phyloP scores from a whole-genome alignment of 2,113 vertebrate species.

The Craseonycteris thonglongyai region DNA sequence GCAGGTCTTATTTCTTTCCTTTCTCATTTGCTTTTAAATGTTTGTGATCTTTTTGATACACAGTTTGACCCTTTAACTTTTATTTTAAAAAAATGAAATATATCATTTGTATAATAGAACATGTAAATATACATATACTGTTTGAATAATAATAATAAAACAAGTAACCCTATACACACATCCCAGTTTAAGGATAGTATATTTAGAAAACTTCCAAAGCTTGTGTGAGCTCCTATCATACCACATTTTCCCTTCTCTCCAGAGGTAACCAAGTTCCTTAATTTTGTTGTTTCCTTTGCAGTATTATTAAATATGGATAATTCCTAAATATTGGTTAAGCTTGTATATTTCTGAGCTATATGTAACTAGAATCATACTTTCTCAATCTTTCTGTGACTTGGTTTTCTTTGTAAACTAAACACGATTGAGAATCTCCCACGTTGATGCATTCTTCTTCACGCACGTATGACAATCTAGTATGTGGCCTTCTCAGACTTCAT shows the following conservation, averaged over 20 bases:
- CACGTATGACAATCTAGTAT: background rate
- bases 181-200: background rate
- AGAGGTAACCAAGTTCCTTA: background rate
- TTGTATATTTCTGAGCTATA: background rate
- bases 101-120: background rate
- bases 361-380: background rate
- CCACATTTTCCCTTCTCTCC: background rate
- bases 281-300: background rate
- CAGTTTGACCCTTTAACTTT: background rate
- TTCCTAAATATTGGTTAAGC: background rate
- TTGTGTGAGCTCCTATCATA: background rate
- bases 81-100: background rate
- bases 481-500: background rate
- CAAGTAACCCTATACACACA: background rate
- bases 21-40: background rate
- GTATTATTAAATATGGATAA: background rate
- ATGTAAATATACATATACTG: background rate
- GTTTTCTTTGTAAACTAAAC: background rate
- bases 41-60: background rate
- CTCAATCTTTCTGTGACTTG: background rate
- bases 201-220: background rate
- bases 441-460: background rate
- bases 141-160: background rate
- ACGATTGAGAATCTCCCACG: background rate
- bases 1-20: background rate